phyloP scores from a whole-genome alignment of 1,140 invertebrate species.

The Lucilia sericata region DNA sequence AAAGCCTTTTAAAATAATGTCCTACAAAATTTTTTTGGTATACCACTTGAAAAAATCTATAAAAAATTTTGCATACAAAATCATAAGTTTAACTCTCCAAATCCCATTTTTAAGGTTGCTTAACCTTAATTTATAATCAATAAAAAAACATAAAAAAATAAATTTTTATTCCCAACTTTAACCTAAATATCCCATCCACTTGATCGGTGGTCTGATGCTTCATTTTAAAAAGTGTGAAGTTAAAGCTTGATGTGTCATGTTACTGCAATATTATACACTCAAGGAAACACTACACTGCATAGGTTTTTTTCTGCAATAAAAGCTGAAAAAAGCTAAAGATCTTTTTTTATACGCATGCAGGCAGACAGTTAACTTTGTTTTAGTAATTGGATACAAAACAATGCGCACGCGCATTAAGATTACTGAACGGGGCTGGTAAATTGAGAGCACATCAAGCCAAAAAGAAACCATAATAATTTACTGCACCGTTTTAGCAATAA shows the following conservation, averaged over 20 bases:
- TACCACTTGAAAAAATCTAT: too few relatives aligned
- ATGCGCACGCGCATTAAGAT: not conserved
- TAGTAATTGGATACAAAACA: not conserved
- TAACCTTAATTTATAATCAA: not conserved
- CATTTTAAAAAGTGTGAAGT: not conserved
- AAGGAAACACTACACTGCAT: not conserved
- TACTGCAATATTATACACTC: not conserved
- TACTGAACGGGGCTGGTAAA: not conserved
- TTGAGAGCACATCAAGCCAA: not conserved
- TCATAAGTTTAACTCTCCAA: too few relatives aligned
- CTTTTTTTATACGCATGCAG: not conserved
- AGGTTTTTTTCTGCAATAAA: not conserved
- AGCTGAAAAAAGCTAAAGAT: not conserved
- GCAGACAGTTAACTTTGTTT: not conserved
- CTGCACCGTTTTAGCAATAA: not conserved
- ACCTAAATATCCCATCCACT: not conserved
- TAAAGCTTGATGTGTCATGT: constrained; percentile 9
- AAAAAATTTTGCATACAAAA: too few relatives aligned
- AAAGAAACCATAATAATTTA: constrained; percentile 8
- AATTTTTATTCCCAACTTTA: not conserved
- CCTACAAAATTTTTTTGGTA: too few relatives aligned
- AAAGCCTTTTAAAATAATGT: too few relatives aligned
- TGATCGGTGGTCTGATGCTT: not conserved
- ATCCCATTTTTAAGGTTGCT: too few relatives aligned
- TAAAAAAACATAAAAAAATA: not conserved